phyloP scores from a whole-genome alignment of 30 jellyfish, hydroid and myxozoan genomes.

The Chrysaora quinquecirrha region DNA sequence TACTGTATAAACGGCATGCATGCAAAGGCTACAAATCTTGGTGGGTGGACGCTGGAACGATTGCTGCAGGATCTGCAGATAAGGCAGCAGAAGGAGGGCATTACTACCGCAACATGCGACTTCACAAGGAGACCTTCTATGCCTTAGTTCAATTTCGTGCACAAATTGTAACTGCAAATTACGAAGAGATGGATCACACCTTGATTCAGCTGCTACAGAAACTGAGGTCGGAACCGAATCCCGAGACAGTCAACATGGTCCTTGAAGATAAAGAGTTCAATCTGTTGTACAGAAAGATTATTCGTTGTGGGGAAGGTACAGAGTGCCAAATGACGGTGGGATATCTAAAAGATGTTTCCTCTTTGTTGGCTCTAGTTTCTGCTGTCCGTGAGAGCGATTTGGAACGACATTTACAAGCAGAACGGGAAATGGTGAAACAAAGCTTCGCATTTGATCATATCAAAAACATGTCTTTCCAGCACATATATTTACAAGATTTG shows the following conservation, averaged over 20 bases:
- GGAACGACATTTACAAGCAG: slow-evolving; percentile 15
- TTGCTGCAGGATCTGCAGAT: slow-evolving; percentile 62
- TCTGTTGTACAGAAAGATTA: neutral
- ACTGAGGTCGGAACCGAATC: slow-evolving; percentile 8
- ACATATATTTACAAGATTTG: slow-evolving; percentile 19
- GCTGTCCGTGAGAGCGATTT: slow-evolving; percentile 1
- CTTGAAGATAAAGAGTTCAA: neutral
- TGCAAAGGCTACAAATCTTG: slow-evolving; percentile 58
- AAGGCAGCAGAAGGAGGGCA: slow-evolving; percentile 50
- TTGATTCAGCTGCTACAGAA: slow-evolving; percentile 1
- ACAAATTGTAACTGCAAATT: neutral
- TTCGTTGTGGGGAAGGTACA: slow-evolving; percentile 16
- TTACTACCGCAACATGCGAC: slow-evolving; percentile 43
- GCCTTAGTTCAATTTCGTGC: slow-evolving; percentile 27
- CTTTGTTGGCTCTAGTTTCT: neutral
- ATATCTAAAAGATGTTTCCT: slow-evolving; percentile 8
- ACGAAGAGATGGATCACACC: neutral
- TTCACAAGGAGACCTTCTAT: slow-evolving; percentile 19
- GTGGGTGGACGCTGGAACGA: slow-evolving; percentile 52
- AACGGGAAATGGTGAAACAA: slow-evolving; percentile 4
- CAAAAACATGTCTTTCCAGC: slow-evolving; percentile 1
- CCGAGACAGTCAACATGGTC: slow-evolving; percentile 1
- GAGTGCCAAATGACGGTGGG: slow-evolving; percentile 40
- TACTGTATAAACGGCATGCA: slow-evolving; percentile 38
- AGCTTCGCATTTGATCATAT: slow-evolving; percentile 20